Base-by-base conservation (phyloP, 2,888 invertebrate genomes). In the Leptopterna dolabrata region DNA sequence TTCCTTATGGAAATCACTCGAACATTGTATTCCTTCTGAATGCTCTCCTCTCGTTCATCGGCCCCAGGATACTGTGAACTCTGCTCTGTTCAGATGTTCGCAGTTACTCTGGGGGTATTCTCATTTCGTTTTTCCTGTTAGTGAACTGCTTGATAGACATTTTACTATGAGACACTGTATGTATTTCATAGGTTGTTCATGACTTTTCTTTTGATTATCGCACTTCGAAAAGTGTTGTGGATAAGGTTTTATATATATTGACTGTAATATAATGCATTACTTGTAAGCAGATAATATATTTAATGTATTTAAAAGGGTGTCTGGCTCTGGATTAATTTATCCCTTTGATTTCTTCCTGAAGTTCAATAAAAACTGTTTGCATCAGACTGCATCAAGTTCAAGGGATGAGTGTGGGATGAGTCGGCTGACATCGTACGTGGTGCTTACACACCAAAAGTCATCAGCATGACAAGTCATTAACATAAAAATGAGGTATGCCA, bases 211-310 rank as follows among this genome's bases (percentile, higher is more conserved):
- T 71, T 19, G 19, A 30, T 71, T 71, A 71, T 13, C 16, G 73
- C 30, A 73, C 36, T 73, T 36, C 41, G 41, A 73, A 41, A 71
- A 4, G 16, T 24, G 13, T 71, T 19, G 36, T 41, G 16, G 41
- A 7, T 36, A 73, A 14, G 41, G n/a, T 36, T 73, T 73, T 71
- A 24, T 24, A 63, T 63, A 73, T 73, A 73, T 73, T 14, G 41
- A 73, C 73, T 73, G 78, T 47, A 78, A 78, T 47, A 78, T 78
- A 78, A 27, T 78, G 78, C 45, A 78, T 45, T 78, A 78, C 29
- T 78, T 45, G 14, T 78, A 47, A 45, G 41, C 3, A 78, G 45
- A 78, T 47, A 78, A 45, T 78, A 29, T 78, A 27, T 45, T 76
- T 76, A 76, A 41, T 76, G 76, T 41, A 76, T 76, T 41, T 41